phyloP scores from a whole-genome alignment of 2,888 invertebrate species.

The Copidosoma aretas region DNA sequence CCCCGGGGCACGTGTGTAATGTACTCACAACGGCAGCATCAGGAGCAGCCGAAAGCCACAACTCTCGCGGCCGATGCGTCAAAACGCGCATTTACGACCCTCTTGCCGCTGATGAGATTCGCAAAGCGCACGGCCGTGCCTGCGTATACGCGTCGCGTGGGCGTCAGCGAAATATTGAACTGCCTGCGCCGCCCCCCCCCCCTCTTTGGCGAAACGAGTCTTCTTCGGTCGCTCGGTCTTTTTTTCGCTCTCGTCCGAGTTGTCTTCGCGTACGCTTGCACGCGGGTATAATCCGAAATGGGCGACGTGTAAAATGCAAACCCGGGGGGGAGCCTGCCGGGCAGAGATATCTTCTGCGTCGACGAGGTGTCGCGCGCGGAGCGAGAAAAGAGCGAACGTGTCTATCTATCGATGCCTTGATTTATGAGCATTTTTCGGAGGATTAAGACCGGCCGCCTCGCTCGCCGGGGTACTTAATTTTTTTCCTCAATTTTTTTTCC shows the following conservation, averaged over 20 bases:
- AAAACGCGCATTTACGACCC: slow-evolving; percentile 22
- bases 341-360: neutral
- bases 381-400: slow-evolving; percentile 18
- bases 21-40: neutral
- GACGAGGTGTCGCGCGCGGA: neutral
- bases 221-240: no score
- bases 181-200: slow-evolving; percentile 2
- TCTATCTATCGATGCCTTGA: slow-evolving; percentile 35
- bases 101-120: slow-evolving; percentile 35
- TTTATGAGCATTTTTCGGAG: slow-evolving; percentile 37
- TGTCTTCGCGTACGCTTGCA: neutral
- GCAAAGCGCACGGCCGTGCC: slow-evolving; percentile 24
- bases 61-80: slow-evolving; percentile 13
- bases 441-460: slow-evolving; percentile 33
- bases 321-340: no score
- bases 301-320: no score
- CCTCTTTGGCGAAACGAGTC: slow-evolving; percentile 1
- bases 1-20: no score
- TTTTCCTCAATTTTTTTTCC: slow-evolving; percentile 9
- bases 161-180: slow-evolving; percentile 28
- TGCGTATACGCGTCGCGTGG: no score
- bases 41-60: slow-evolving; percentile 1
- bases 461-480: slow-evolving; percentile 20
- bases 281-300: no score
- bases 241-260: neutral